A percentile compares a stretch with the other conserved stretches of the same genome.
Conservation (phyloP, 2,888 invertebrate genomes). For the Sphecodes monilicornis region DNA sequence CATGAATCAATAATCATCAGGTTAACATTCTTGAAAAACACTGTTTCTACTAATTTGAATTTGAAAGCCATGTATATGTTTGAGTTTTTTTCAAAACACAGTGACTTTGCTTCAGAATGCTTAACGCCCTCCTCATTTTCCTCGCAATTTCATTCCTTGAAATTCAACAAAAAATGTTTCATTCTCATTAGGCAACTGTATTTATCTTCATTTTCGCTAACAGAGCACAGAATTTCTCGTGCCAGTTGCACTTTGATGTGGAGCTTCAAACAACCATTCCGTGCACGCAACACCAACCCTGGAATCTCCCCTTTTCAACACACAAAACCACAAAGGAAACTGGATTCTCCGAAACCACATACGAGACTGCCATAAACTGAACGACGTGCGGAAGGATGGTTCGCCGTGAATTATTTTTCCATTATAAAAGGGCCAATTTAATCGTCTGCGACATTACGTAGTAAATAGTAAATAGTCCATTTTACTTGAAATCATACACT, state of each 20-base stretch:
- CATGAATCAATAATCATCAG: neutral
- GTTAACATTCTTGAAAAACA: too few relatives aligned
- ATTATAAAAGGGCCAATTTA: neutral
- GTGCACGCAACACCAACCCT: neutral
- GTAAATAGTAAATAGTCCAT: too few relatives aligned
- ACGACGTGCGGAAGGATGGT: neutral
- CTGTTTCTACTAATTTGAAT: neutral
- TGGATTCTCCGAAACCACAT: constrained; percentile 11
- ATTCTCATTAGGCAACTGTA: neutral
- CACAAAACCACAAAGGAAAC: constrained; percentile 25
- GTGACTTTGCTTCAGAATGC: too few relatives aligned
- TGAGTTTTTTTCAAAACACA: neutral
- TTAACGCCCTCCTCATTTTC: too few relatives aligned
- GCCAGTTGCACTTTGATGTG: constrained; percentile 8
- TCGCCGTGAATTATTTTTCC: neutral
- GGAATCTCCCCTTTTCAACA: constrained; percentile 23
- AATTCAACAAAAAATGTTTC: neutral
- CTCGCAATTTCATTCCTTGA: neutral
- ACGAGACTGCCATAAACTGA: constrained; percentile 9
- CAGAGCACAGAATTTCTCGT: neutral
- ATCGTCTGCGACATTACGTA: neutral
- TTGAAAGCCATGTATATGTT: neutral
- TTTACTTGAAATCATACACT: too few relatives aligned
- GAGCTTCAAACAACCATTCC: neutral
- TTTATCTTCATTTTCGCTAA: neutral